Evolutionary conservation across 2,888 invertebrate genomes (phyloP), one percentile per base, ranked within the genome.

Genomic region (Uropetala carovei): DNA sequence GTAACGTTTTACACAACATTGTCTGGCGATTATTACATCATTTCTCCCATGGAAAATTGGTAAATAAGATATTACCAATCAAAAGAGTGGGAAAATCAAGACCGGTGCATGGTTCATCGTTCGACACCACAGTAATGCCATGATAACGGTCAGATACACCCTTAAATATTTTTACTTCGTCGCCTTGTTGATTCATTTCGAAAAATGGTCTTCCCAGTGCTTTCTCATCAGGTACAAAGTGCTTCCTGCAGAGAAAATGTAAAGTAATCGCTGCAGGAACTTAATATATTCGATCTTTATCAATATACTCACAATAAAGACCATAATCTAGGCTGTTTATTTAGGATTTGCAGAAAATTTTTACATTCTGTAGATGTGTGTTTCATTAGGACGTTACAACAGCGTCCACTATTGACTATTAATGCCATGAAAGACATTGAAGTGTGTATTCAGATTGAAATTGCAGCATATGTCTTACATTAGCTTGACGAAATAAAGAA

Each of bases 71-170:
- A 94, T 95, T 95, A 97, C 98, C 96, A 95, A 95, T 94, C 92
- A 98, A 95, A 94, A 96, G 96, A 27, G 94, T 94, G 0, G 94
- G 92, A 94, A 98, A 97, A 82, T 95, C 94, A 57, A 94, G 94
- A 83, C 94, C 92, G 82, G 95, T 95, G 94, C 96, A 97, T 81
- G 96, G 95, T 94, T 97, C 97, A 91, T 95, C 94, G 85, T 94
- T 94, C 0, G 97, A 97, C 94, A 97, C 96, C 0, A 98, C 96
- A n/a, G 97, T 97, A 10, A 98, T 95, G 0, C 98, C 98, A 94
- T 96, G 96, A 93, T 97, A 98, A 93, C 97, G 96, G 95, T 98
- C 98, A 84, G 92, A 89, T 10, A 85, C 93, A 2, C 94, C 94
- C 27, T 91, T 56, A 85, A 94, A 94, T 59, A 92, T 60, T 22